Conservation (phyloP, 2,113 vertebrate genomes). For the Hippocampus guttulatus region DNA sequence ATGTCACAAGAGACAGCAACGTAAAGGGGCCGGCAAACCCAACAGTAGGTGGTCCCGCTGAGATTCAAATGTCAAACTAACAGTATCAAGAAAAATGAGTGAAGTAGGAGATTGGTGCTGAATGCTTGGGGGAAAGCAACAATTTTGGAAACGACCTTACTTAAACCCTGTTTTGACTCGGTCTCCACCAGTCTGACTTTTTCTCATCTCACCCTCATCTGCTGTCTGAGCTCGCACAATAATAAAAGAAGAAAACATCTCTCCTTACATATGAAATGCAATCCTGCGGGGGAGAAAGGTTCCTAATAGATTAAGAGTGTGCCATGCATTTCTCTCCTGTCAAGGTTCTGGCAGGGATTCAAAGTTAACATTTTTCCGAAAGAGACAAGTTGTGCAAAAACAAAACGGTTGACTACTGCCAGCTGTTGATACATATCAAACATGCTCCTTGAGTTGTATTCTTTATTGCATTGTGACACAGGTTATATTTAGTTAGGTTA, state of each 20-base stretch:
- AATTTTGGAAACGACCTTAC: constrained; percentile 27
- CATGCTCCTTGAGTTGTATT: neutral
- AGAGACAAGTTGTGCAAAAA: constrained; percentile 36
- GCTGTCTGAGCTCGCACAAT: constrained; percentile 12
- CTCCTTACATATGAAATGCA: constrained; percentile 48
- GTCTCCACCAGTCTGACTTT: constrained; percentile 24
- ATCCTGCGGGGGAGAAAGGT: constrained; percentile 50
- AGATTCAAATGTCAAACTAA: constrained; percentile 56
- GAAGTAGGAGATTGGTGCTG: neutral
- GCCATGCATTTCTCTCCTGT: constrained; percentile 60
- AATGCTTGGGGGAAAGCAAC: constrained; percentile 10
- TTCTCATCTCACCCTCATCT: constrained; percentile 20
- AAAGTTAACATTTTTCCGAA: constrained; percentile 54
- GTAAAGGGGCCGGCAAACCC: constrained; percentile 27
- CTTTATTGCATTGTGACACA: neutral
- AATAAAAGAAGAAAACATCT: constrained; percentile 23
- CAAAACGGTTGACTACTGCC: constrained; percentile 17
- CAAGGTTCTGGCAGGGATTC: constrained; percentile 59
- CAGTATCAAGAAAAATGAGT: constrained; percentile 25
- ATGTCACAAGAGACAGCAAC: constrained; percentile 36
- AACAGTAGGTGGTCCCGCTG: constrained; percentile 37
- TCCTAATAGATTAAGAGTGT: constrained; percentile 60
- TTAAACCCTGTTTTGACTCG: constrained; percentile 13
- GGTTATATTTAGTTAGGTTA: constrained; percentile 3
- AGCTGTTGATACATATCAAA: constrained; percentile 26